phyloP scores from a whole-genome alignment of 2,888 invertebrate genomes.

The Drosophila mulleri region DNA sequence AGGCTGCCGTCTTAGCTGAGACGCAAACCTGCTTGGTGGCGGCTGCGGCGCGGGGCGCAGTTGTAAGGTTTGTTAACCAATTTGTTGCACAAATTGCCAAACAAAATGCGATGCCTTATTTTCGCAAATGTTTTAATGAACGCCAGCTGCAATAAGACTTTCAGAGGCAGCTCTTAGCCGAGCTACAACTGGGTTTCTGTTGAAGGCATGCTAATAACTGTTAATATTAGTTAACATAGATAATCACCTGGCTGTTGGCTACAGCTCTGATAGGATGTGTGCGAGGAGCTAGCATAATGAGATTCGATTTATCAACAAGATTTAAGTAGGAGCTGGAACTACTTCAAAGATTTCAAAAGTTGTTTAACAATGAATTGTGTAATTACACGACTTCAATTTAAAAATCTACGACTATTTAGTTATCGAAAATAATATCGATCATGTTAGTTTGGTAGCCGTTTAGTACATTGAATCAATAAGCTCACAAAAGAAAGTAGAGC shows the following conservation, averaged over 20 bases:
- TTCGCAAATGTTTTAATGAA: conserved; percentile 12
- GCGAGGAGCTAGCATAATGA: no score
- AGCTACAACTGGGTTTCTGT: no score
- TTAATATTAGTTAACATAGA: background rate
- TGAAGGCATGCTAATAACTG: background rate
- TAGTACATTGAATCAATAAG: no score
- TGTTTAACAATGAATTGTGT: background rate
- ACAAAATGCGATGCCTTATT: conserved; percentile 32
- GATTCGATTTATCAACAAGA: no score
- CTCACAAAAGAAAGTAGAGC: no score
- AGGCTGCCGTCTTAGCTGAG: conserved; percentile 45
- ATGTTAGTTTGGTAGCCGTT: no score
- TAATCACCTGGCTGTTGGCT: background rate
- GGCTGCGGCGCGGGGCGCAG: background rate
- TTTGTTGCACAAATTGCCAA: conserved; percentile 48
- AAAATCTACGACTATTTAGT: no score
- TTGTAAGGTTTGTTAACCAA: conserved; percentile 8
- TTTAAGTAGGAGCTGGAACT: no score
- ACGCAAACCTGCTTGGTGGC: background rate
- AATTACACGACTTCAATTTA: no score
- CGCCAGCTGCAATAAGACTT: conserved; percentile 12
- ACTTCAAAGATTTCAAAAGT: no score
- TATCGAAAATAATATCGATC: no score
- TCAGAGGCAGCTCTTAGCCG: background rate
- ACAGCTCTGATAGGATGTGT: background rate